Evolutionary conservation across 2,797 vertebrate species (phyloP), one percentile per base, ranked within the genome.

Genomic region (Pangasius sanitwongsei): DNA sequence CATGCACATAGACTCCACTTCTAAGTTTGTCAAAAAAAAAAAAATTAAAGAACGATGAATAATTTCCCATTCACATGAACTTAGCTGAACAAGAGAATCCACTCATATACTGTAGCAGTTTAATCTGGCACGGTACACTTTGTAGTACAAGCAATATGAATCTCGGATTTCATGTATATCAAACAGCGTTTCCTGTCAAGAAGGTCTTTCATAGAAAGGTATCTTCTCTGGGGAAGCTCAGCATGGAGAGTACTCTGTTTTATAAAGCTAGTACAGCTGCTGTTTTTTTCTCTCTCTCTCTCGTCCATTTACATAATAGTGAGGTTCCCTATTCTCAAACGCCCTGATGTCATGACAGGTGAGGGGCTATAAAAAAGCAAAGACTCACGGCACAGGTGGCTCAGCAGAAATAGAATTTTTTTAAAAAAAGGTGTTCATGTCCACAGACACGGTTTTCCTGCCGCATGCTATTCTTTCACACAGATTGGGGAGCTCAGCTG

Each of bases 281-380:
- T 41, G 77, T 84, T 63, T 85, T 90, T 78, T 89, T 67, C 83
- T 16, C 80, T 63, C 61, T 25, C 44, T 80, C 48, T 61, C 20
- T 74, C 12, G 23, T 89, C 86, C 82, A 94, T 95, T 95, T 93
- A 92, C 91, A 92, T 94, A 94, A 94, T 90, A 93, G 92, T 85
- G 89, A 92, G 89, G 89, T 90, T n/a, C 87, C 85, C 88, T 93
- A 81, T 86, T 92, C 94, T 92, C 88, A 89, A 90, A 83, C 48
- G 80, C 82, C 75, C 82, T 91, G 70, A 67, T 86, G 92, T 92
- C 92, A 89, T 92, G 89, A 93, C 93, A 94, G 90, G 91, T 93
- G 92, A 93, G 90, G n/a, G 86, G 89, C 88, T 93, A 92, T 92
- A 93, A 94, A 95, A 59, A 95, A 94, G 91, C 88, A 89, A 91